These are phyloP conservation scores for Cantharis rustica DNA, from an alignment of 2,888 invertebrate species.

Conservation along the genomic window DNA sequence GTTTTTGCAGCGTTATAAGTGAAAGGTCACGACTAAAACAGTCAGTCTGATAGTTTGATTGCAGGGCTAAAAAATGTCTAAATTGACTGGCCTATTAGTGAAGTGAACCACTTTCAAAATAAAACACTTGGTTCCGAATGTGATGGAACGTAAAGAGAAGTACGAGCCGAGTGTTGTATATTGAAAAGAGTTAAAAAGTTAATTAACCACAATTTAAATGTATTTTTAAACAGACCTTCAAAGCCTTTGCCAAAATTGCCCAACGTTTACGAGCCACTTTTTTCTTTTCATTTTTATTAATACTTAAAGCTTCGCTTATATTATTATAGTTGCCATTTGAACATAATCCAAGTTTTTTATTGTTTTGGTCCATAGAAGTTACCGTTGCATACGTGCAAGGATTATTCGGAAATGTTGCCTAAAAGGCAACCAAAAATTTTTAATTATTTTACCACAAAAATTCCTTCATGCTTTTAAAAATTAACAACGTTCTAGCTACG, in stretches of 20 bases:
- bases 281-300: constrained; percentile 53
- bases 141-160: not conserved
- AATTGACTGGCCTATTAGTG: not conserved
- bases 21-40: not conserved
- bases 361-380: constrained; percentile 54
- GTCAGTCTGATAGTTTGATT: not conserved
- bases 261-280: constrained; percentile 69
- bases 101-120: not conserved
- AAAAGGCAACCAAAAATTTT: constrained; percentile 40
- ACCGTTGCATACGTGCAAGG: constrained; percentile 40
- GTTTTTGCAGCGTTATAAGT: not conserved
- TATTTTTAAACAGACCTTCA: constrained; percentile 58
- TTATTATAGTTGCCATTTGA: constrained; percentile 47
- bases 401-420: constrained; percentile 39
- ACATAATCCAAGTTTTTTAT: constrained; percentile 48
- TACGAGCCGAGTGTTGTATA: not conserved
- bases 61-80: not conserved
- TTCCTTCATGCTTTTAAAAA: constrained; percentile 48
- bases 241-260: constrained; percentile 71
- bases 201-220: constrained; percentile 21
- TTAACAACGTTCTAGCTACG: not conserved
- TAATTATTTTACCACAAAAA: constrained; percentile 35
- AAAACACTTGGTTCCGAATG: not conserved
- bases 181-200: not conserved
- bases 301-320: constrained; percentile 49